phyloP scores from a whole-genome alignment of 2,888 invertebrate species.

The Taphrorychus bicolor region DNA sequence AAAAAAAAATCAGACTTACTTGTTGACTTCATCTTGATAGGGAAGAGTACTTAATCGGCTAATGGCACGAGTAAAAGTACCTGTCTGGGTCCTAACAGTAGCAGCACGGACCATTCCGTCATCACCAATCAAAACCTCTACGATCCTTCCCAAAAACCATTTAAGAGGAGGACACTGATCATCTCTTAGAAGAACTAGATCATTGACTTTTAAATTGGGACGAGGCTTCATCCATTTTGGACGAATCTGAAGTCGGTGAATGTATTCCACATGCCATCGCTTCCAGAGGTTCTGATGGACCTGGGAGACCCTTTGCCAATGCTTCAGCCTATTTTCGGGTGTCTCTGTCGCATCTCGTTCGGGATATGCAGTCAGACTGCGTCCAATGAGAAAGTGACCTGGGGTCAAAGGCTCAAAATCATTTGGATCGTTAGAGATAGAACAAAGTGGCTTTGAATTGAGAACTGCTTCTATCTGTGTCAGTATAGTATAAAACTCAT shows the following conservation, averaged over 20 bases:
- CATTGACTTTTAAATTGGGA: too few relatives aligned
- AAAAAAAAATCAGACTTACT: too few relatives aligned
- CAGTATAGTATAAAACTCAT: slow-evolving; percentile 49
- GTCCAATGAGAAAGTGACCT: slow-evolving; percentile 18
- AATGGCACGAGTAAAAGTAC: too few relatives aligned
- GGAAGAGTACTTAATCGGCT: too few relatives aligned
- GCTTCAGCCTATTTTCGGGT: slow-evolving; percentile 12
- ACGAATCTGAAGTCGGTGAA: slow-evolving; percentile 22
- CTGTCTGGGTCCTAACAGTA: too few relatives aligned
- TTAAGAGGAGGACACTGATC: too few relatives aligned
- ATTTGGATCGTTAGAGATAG: slow-evolving; percentile 24
- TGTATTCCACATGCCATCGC: too few relatives aligned
- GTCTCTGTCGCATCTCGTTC: slow-evolving; percentile 14
- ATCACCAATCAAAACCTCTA: too few relatives aligned
- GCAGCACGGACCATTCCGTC: too few relatives aligned
- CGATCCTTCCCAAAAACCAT: too few relatives aligned
- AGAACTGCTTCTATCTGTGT: slow-evolving; percentile 49
- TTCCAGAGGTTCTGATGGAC: slow-evolving; percentile 31
- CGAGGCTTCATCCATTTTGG: slow-evolving; percentile 23
- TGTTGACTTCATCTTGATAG: too few relatives aligned
- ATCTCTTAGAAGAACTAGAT: too few relatives aligned
- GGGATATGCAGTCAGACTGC: slow-evolving; percentile 17
- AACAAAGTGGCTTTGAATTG: slow-evolving; percentile 36
- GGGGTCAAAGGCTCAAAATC: slow-evolving; percentile 13
- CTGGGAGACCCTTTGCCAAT: slow-evolving; percentile 11